Percentiles rank a stretch among this genome's conserved stretches.
phyloP scores from a whole-genome alignment of 2,113 vertebrate genomes.

The Mobula hypostoma region DNA sequence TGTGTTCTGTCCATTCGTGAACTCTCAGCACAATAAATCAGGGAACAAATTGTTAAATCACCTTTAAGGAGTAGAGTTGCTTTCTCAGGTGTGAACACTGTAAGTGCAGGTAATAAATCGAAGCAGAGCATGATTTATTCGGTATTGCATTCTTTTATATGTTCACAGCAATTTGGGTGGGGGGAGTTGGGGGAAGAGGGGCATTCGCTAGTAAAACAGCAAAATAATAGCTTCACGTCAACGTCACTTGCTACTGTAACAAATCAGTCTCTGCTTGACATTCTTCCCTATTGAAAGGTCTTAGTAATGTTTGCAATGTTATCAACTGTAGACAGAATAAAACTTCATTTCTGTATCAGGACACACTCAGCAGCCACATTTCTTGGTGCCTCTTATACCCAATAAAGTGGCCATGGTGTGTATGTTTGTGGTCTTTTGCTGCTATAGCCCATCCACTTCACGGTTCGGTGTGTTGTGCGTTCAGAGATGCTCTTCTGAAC shows the following conservation, averaged over 20 bases:
- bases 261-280: background rate
- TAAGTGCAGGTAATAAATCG: background rate
- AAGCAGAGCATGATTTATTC: background rate
- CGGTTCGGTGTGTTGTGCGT: too few species aligned
- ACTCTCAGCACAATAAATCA: background rate
- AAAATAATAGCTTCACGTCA: background rate
- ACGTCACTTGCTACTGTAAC: background rate
- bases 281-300: background rate
- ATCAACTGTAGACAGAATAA: too few species aligned
- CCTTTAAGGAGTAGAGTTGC: background rate
- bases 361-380: too few species aligned
- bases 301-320: too few species aligned
- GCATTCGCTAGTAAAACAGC: background rate
- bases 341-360: too few species aligned
- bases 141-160: background rate
- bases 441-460: too few species aligned
- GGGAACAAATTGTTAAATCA: slow-evolving; percentile 6
- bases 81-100: background rate
- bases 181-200: background rate
- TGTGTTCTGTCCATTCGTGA: background rate
- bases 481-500: too few species aligned
- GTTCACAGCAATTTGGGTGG: background rate
- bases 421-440: too few species aligned
- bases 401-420: too few species aligned
- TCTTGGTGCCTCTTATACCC: too few species aligned